Conservation (phyloP, 2,888 invertebrate genomes). For the Allophyes oxyacanthae region DNA sequence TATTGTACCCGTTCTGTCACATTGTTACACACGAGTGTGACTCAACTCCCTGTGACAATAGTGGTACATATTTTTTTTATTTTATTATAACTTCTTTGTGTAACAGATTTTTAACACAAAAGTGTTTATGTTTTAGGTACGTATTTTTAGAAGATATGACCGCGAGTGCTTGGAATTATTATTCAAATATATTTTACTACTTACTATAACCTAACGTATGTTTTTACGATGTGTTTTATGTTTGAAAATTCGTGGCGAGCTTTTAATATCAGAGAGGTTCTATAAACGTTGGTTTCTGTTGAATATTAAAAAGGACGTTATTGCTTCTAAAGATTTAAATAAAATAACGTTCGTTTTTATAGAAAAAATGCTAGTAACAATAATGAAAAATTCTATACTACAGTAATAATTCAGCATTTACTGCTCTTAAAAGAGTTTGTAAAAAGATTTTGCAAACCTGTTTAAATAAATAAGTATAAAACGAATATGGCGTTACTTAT, state of each 20-base stretch:
- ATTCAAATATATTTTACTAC: constrained; percentile 24
- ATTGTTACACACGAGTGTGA: too few relatives aligned
- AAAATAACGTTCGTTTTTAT: constrained; percentile 6
- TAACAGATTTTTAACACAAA: not conserved
- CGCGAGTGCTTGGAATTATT: constrained; percentile 3
- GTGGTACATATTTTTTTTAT: too few relatives aligned
- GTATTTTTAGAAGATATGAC: constrained; percentile 3
- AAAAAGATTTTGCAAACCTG: too few relatives aligned
- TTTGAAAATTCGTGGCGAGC: constrained; percentile 12
- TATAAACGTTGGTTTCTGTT: constrained; percentile 10
- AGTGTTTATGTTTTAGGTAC: not conserved
- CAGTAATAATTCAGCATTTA: too few relatives aligned
- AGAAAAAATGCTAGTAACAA: not conserved
- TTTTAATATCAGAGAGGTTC: constrained; percentile 18
- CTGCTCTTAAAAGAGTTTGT: too few relatives aligned
- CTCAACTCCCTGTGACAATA: too few relatives aligned
- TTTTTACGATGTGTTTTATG: constrained; percentile 40
- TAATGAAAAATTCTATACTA: too few relatives aligned
- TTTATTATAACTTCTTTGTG: too few relatives aligned
- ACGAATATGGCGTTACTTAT: too few relatives aligned
- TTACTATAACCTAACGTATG: not conserved
- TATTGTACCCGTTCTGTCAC: too few relatives aligned
- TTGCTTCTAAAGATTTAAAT: constrained; percentile 1
- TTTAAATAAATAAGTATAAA: too few relatives aligned
- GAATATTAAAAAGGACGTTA: constrained; percentile 20